Conservation (phyloP, 2,113 vertebrate species). For the Ovis canadensis region DNA sequence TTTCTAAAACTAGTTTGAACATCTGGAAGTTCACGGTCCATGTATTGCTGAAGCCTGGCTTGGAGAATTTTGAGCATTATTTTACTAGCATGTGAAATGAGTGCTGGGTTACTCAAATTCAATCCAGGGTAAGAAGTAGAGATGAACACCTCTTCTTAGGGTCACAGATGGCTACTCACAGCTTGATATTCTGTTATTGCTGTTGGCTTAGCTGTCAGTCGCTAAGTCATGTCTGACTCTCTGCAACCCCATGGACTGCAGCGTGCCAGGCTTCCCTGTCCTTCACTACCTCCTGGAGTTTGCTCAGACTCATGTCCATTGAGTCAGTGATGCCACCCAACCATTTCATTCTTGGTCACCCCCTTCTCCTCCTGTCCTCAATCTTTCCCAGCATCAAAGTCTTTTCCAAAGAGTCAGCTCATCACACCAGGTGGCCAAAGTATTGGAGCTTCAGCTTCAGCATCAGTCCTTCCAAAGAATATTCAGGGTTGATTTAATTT, state of each 20-base stretch:
- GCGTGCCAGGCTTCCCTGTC: not conserved
- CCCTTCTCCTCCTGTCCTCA: not conserved
- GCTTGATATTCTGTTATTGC: not conserved
- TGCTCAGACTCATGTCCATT: not conserved
- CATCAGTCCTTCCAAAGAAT: not conserved
- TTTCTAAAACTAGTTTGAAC: not conserved
- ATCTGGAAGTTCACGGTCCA: not conserved
- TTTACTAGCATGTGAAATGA: not conserved
- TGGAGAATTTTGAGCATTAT: not conserved
- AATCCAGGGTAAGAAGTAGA: not conserved
- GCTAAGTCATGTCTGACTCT: not conserved
- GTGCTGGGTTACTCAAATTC: no score
- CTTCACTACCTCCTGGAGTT: not conserved
- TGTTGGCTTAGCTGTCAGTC: not conserved
- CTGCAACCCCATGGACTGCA: not conserved
- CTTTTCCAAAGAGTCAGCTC: not conserved
- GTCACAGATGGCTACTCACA: not conserved
- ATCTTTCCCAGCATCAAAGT: not conserved
- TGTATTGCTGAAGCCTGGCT: not conserved
- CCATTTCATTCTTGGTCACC: not conserved
- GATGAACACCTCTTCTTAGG: not conserved
- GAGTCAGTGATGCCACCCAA: not conserved
- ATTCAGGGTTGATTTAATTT: not conserved
- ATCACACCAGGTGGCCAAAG: not conserved
- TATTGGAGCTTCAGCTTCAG: not conserved